phyloP scores from a whole-genome alignment of 2,888 invertebrate species.

The Cryptus armator region DNA sequence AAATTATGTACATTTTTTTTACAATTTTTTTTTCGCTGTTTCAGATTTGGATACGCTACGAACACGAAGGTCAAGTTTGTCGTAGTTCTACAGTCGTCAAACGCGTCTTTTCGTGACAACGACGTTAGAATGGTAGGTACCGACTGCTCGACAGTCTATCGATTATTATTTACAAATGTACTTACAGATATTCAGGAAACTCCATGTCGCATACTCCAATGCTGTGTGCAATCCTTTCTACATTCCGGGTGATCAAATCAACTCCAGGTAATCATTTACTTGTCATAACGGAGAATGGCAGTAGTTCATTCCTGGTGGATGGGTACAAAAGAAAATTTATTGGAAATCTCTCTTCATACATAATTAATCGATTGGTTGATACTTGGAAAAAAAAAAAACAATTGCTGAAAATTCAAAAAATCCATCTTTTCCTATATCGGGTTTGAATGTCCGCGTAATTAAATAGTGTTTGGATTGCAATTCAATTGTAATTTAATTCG shows the following conservation, averaged over 20 bases:
- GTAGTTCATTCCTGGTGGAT: background rate
- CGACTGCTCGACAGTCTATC: background rate
- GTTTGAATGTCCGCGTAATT: no score
- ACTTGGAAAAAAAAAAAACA: background rate
- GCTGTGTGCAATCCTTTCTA: constrained; percentile 99
- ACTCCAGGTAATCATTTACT: constrained; percentile 90
- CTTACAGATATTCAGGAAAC: constrained; percentile 92
- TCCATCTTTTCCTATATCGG: no score
- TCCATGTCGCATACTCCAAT: constrained; percentile 97
- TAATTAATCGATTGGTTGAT: background rate
- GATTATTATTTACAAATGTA: constrained; percentile 30
- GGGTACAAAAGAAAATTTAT: no score
- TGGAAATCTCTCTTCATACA: background rate
- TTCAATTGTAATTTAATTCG: no score
- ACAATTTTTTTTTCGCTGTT: constrained; percentile 77
- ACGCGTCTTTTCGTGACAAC: constrained; percentile 95
- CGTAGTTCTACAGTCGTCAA: constrained; percentile 95
- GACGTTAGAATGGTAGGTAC: constrained; percentile 94
- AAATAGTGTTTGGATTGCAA: no score
- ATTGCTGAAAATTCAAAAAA: no score
- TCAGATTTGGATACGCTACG: constrained; percentile 97
- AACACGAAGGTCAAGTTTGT: constrained; percentile 98
- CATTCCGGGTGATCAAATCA: constrained; percentile 95
- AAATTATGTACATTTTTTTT: no score
- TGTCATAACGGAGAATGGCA: background rate